Conservation (phyloP, 1,140 invertebrate species). For the Drosophila trapezifrons region DNA sequence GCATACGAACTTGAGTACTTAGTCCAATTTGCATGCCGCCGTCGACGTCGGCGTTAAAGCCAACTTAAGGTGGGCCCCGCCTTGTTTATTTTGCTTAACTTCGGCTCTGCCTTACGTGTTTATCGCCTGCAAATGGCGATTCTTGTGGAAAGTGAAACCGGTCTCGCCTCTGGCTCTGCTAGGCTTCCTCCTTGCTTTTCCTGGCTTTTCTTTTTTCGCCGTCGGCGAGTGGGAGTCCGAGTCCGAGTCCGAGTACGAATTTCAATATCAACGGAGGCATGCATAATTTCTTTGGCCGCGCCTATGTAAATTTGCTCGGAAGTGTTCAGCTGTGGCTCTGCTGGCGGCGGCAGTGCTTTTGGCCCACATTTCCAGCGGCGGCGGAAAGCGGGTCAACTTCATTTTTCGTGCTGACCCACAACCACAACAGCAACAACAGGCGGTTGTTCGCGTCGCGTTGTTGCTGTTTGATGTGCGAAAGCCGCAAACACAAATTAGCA, state of each 20-base stretch:
- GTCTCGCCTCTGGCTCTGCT: constrained; percentile 44
- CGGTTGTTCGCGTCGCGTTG: constrained; percentile 36
- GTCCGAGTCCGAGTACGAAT: constrained; percentile 43
- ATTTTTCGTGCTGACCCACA: constrained; percentile 77
- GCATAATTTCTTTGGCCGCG: constrained; percentile 70
- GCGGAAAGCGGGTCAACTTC: constrained; percentile 75
- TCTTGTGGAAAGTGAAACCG: constrained; percentile 61
- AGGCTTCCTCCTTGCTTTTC: constrained; percentile 28
- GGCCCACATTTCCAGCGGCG: constrained; percentile 55
- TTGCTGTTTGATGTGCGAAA: constrained; percentile 68
- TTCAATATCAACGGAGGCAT: constrained; percentile 80
- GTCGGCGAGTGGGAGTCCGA: constrained; percentile 41
- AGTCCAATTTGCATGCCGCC: constrained; percentile 62
- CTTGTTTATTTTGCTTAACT: constrained; percentile 63
- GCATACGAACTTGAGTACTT: constrained; percentile 22
- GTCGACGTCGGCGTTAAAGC: constrained; percentile 19
- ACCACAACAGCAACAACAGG: constrained; percentile 53
- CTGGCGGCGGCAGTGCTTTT: constrained; percentile 29
- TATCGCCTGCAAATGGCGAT: constrained; percentile 69
- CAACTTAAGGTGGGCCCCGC: constrained; percentile 12
- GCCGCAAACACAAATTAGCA: constrained; percentile 80
- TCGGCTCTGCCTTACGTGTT: constrained; percentile 75
- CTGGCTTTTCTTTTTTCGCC: constrained; percentile 9
- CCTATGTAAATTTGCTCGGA: constrained; percentile 76
- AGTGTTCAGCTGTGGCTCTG: constrained; percentile 39